Percentiles rank a stretch among this genome's conserved stretches.
Evolutionary conservation across 2,113 vertebrate genomes (phyloP).

Genomic region (Tragelaphus scriptus): DNA sequence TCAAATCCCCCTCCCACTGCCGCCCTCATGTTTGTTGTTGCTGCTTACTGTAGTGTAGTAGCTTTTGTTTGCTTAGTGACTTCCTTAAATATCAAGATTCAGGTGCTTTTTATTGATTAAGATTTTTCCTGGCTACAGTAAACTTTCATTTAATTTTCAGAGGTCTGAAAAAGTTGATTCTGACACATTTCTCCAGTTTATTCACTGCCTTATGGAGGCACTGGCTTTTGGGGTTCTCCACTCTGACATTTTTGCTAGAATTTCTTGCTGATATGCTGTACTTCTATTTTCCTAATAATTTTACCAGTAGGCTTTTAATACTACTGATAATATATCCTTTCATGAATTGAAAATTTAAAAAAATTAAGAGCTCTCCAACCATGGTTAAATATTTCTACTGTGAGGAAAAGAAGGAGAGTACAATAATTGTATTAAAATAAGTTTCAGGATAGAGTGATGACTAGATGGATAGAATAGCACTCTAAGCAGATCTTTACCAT

Average conservation of each 20-base stretch:
- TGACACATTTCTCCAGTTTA: neutral
- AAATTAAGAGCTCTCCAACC: neutral
- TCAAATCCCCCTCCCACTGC: neutral
- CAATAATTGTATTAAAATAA: neutral
- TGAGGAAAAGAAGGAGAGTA: neutral
- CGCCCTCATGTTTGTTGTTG: neutral
- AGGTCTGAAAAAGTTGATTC: neutral
- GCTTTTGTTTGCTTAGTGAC: neutral
- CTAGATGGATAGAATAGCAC: neutral
- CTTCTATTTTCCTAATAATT: constrained; percentile 9
- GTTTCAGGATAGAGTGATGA: neutral
- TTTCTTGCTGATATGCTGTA: neutral
- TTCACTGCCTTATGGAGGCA: neutral
- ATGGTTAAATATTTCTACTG: neutral
- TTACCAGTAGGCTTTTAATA: neutral
- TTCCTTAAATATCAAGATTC: neutral
- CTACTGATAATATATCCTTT: neutral
- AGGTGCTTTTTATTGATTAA: neutral
- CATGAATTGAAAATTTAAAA: neutral
- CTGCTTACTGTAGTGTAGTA: neutral
- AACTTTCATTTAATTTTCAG: neutral
- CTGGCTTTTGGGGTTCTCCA: neutral
- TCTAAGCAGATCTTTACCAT: no score
- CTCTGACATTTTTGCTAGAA: neutral
- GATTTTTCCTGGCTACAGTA: neutral